phyloP scores from a whole-genome alignment of 2,888 invertebrate species.

The Sphinx pinastri region DNA sequence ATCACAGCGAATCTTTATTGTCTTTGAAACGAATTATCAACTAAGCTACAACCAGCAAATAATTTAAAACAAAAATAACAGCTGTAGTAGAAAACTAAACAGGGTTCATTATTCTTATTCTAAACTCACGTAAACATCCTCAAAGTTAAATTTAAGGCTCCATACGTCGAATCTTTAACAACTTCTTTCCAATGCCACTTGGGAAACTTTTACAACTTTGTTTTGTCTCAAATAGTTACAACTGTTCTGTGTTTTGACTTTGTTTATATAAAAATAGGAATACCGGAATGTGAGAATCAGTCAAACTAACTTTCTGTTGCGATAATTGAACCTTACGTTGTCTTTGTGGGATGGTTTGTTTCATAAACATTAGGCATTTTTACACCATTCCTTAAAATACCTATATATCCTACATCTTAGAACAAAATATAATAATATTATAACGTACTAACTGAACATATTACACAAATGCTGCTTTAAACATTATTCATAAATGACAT shows the following conservation, averaged over 20 bases:
- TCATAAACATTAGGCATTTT: no score
- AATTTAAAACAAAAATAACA: neutral
- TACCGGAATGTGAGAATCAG: neutral
- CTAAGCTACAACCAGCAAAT: neutral
- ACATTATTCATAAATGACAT: no score
- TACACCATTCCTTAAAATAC: no score
- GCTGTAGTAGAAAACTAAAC: no score
- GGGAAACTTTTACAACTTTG: conserved; percentile 26
- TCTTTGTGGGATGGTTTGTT: no score
- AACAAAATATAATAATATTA: no score
- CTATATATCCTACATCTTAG: no score
- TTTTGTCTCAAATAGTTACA: conserved; percentile 23
- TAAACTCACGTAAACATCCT: conserved; percentile 2
- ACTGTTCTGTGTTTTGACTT: conserved; percentile 16
- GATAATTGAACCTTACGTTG: neutral
- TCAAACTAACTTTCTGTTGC: neutral
- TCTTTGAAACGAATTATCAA: no score
- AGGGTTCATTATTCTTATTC: no score
- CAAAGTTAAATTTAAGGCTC: conserved; percentile 2
- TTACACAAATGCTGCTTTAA: no score
- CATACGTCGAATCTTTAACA: conserved; percentile 9
- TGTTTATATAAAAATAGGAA: neutral
- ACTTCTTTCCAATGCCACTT: conserved; percentile 17
- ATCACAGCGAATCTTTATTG: no score
- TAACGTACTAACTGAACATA: no score